These are phyloP conservation scores for Lysandra coridon DNA, from an alignment of 2,888 invertebrate genomes.

Conservation along the genomic window DNA sequence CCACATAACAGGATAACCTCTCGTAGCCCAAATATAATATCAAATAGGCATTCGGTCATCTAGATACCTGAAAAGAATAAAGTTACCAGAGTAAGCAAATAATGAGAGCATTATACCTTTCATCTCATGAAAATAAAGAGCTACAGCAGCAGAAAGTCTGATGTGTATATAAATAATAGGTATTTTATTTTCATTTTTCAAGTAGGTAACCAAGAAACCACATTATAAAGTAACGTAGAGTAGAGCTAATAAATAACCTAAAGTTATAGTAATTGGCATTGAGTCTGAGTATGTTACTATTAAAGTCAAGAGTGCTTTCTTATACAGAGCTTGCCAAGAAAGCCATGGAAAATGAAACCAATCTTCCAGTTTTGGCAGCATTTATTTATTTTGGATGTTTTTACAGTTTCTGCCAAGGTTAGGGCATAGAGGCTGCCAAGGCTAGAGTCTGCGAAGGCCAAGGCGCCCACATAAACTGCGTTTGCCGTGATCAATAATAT, in stretches of 20 bases:
- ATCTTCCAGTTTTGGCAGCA: slow-evolving; percentile 24
- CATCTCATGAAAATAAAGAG: too few relatives aligned
- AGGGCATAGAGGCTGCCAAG: slow-evolving; percentile 6
- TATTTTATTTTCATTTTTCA: too few relatives aligned
- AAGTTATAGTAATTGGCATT: not conserved
- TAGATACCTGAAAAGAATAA: not conserved
- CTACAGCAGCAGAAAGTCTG: too few relatives aligned
- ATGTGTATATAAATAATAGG: too few relatives aligned
- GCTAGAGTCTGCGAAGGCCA: slow-evolving; percentile 23
- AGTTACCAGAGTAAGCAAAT: too few relatives aligned
- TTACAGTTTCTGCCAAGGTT: slow-evolving; percentile 15
- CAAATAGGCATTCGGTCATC: not conserved
- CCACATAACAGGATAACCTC: not conserved
- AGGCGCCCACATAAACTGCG: slow-evolving; percentile 11
- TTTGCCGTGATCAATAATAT: not conserved
- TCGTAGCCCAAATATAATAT: slow-evolving; percentile 5
- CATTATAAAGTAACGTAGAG: not conserved
- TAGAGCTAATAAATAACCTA: not conserved
- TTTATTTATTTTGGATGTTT: not conserved
- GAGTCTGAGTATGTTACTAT: not conserved
- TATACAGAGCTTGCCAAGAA: slow-evolving; percentile 1
- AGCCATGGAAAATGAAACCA: slow-evolving; percentile 16
- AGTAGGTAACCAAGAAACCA: not conserved
- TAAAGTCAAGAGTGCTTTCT: not conserved
- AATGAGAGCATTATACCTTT: too few relatives aligned